Evolutionary conservation across 1,140 invertebrate genomes (phyloP), one percentile per base, ranked within the genome.

Genomic region (Latrodectus geometricus): DNA sequence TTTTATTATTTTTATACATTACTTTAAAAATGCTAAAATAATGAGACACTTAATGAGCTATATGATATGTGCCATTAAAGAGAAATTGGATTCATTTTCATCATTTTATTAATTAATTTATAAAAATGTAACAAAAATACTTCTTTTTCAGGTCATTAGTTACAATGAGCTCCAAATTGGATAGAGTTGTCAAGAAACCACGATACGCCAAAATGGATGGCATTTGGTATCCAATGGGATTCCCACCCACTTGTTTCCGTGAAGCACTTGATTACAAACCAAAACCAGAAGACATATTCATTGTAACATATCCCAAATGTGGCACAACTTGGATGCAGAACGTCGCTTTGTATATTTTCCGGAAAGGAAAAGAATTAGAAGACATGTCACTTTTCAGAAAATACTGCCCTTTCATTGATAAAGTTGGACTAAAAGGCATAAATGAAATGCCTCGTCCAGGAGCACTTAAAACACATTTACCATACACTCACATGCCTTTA

Each of bases 241-340:
- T 85, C n/a, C 80, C 83, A 50, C 75, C 70, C 0, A 54, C 80
- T 11, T 78, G 77, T n/a, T 74, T 88, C 12, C 15, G 69, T 1
- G 76, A 85, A 56, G 88, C 86, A 5, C 9, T 86, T 14, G 23
- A 88, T 17, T 89, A 89, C 72, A 88, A 89, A 73, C 86, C 88
- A 0, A 77, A 56, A 49, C 70, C 72, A 20, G 81, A 68, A 7
- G 88, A 89, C 66, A 65, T 88, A 8, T 86, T 89, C 65, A 88
- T 89, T 17, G 50, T 66, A 5, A 88, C 86, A 0, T 89, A 89
- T 52, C 88, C 88, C 1, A 89, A 89, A 73, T 87, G 84, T 61
- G 88, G 89, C 4, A 91, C 90, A 17, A 91, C 90, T 0, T 91
- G 91, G 91, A 89, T 91, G 69, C 90, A 91, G 52, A 90, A 91